Conservation (phyloP, 2,888 invertebrate genomes). For the Perdita meconis region DNA sequence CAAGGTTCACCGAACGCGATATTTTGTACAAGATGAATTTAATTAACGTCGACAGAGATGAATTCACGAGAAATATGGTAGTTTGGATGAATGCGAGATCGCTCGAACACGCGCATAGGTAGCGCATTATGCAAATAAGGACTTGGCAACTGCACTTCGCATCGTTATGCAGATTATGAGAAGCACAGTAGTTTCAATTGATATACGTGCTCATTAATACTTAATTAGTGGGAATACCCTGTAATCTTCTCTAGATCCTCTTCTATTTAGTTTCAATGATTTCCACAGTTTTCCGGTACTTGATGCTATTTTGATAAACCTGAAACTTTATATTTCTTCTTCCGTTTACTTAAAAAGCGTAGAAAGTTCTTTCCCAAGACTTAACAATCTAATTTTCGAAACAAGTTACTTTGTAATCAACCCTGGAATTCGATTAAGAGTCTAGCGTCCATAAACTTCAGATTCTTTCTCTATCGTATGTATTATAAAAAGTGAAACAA, state of each 20-base stretch:
- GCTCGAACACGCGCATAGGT: neutral
- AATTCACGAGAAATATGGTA: neutral
- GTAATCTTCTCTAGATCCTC: neutral
- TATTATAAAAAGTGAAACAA: neutral
- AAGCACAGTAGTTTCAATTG: slow-evolving; percentile 12
- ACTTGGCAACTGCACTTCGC: neutral
- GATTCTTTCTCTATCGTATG: neutral
- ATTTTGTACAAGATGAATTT: neutral
- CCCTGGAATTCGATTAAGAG: neutral
- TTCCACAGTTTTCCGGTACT: neutral
- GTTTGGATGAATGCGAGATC: too few relatives aligned
- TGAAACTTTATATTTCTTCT: too few relatives aligned
- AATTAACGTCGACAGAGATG: neutral
- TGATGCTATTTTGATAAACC: too few relatives aligned
- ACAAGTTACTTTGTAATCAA: neutral
- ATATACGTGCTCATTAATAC: slow-evolving; percentile 21
- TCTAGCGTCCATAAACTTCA: neutral
- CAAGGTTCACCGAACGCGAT: too few relatives aligned
- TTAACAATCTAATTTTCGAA: too few relatives aligned
- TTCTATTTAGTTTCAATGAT: neutral
- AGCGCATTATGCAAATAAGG: slow-evolving; percentile 31
- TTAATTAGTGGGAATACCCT: slow-evolving; percentile 5
- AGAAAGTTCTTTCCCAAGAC: too few relatives aligned
- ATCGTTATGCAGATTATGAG: slow-evolving; percentile 8
- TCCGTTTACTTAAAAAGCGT: too few relatives aligned